Evolutionary conservation across 92 coral and sea anemone species (phyloP).

Genomic region (Parazoanthus atlanticus): DNA sequence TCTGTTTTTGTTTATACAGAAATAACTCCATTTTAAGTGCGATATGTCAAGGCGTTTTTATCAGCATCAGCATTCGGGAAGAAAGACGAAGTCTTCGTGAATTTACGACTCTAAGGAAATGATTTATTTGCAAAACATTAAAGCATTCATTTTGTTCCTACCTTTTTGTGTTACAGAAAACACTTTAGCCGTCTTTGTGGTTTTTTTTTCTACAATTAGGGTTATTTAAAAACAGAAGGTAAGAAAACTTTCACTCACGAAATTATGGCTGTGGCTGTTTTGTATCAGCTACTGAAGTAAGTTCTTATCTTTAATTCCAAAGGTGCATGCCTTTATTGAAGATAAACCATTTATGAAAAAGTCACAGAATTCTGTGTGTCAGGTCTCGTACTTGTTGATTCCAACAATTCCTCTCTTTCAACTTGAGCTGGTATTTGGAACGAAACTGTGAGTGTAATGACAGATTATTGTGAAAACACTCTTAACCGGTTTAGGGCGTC

Average conservation of each 20-base stretch:
- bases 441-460: neutral
- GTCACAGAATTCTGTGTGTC: neutral
- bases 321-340: neutral
- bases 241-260: slow-evolving; percentile 15
- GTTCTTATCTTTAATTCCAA: slow-evolving; percentile 19
- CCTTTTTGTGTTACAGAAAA: neutral
- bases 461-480: neutral
- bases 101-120: neutral
- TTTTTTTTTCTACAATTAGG: neutral
- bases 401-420: neutral
- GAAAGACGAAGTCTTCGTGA: neutral
- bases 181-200: neutral
- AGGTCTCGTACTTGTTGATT: neutral
- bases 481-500: neutral
- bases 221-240: neutral
- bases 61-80: neutral
- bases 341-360: neutral
- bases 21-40: slow-evolving; percentile 46
- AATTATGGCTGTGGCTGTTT: slow-evolving; percentile 5
- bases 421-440: neutral
- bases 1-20: slow-evolving; percentile 36
- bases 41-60: slow-evolving; percentile 1
- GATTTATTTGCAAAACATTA: neutral
- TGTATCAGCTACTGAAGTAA: neutral
- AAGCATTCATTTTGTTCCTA: neutral